Evolutionary conservation across 2,888 invertebrate genomes (phyloP).

Genomic region (Merodon equestris): DNA sequence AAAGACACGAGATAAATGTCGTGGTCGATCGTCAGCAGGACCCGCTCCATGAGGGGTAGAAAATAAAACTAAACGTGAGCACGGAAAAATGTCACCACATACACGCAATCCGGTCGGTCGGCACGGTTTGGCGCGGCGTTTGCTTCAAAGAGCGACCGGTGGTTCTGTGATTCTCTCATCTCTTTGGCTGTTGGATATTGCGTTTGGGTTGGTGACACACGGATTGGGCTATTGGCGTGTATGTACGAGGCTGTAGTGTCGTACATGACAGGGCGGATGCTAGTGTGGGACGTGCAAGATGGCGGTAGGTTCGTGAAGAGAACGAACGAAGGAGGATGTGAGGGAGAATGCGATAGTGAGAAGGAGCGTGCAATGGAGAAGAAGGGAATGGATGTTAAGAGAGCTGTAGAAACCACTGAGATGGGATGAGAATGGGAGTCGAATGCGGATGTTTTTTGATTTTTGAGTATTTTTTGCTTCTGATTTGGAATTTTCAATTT

Average conservation of each 20-base stretch:
- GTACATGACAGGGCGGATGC: conserved; percentile 5
- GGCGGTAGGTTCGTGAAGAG: conserved; percentile 35
- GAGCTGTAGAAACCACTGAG: conserved; percentile 40
- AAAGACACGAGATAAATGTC: conserved; percentile 61
- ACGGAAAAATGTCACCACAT: conserved; percentile 70
- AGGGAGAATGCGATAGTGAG: conserved; percentile 19
- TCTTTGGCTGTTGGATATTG: conserved; percentile 37
- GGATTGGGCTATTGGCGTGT: conserved; percentile 28
- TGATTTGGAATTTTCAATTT: too few species aligned
- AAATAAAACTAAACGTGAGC: conserved; percentile 71
- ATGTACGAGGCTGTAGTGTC: conserved; percentile 39
- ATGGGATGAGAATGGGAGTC: conserved; percentile 9
- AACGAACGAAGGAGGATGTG: too few species aligned
- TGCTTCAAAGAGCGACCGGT: conserved; percentile 1
- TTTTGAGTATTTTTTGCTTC: conserved; percentile 10
- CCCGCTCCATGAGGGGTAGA: conserved; percentile 71
- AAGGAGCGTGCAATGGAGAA: conserved; percentile 24
- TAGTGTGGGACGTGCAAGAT: conserved; percentile 47
- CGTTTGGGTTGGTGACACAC: conserved; percentile 25
- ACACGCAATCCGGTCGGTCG: conserved; percentile 67
- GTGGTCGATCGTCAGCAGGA: conserved; percentile 66
- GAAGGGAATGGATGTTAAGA: conserved; percentile 49
- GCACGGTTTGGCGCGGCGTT: conserved; percentile 18
- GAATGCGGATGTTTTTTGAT: conserved; percentile 35
- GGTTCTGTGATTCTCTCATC: conserved; percentile 9